Conservation (phyloP, 2,888 invertebrate genomes). For the Cylindroiulus punctatus region DNA sequence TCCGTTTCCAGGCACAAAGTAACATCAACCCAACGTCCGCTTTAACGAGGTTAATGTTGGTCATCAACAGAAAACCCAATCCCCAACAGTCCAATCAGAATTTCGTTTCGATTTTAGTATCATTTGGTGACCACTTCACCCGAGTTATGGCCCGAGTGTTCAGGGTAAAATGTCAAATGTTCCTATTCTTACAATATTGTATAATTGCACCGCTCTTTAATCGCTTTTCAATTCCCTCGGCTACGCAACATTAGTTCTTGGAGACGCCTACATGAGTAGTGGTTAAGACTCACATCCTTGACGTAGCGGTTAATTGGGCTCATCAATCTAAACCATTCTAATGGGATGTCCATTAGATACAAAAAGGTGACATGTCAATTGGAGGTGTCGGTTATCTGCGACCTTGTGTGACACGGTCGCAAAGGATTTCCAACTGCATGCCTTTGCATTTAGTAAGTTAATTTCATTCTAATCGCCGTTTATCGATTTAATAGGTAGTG, state of each 20-base stretch:
- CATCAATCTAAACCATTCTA: background rate
- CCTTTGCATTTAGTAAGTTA: too few relatives aligned
- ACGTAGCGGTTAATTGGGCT: background rate
- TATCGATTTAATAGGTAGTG: background rate
- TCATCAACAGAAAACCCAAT: background rate
- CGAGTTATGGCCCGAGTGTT: background rate
- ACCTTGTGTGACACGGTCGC: too few relatives aligned
- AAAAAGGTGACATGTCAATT: background rate
- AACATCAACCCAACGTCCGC: background rate
- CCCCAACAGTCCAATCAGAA: background rate
- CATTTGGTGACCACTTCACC: background rate
- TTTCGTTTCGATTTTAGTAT: background rate
- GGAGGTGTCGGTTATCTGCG: background rate
- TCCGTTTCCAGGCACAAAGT: background rate
- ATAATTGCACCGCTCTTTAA: background rate
- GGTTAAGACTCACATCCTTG: background rate
- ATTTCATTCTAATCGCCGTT: background rate
- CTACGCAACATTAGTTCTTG: background rate
- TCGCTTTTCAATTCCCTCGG: background rate
- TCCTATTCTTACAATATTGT: background rate
- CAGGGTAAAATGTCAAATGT: background rate
- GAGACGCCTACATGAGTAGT: background rate
- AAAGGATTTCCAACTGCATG: too few relatives aligned
- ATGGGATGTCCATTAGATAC: background rate
- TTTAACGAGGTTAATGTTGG: background rate